Conservation (phyloP, 2,888 invertebrate genomes). For the Acrocyrtus sp. region DNA sequence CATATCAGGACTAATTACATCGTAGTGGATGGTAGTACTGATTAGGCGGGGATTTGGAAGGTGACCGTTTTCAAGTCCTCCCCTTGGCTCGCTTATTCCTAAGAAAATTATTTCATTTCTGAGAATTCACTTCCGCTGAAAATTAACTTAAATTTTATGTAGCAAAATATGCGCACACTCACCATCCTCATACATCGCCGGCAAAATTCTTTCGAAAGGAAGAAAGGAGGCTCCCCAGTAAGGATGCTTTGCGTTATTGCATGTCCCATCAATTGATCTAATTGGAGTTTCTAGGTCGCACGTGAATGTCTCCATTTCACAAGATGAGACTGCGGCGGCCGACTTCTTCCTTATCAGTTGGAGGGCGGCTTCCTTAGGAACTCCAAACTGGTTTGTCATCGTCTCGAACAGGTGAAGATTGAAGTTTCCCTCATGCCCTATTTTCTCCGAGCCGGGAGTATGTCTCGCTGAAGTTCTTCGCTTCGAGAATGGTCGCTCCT, state of each 20-base stretch:
- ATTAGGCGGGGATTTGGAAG: conserved; percentile 45
- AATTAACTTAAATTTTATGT: conserved; percentile 2
- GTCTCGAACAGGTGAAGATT: conserved; percentile 53
- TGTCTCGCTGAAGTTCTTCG: conserved; percentile 45
- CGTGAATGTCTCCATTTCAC: too few relatives aligned
- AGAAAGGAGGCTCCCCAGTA: conserved; percentile 55
- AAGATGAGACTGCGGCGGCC: too few relatives aligned
- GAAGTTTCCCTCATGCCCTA: conserved; percentile 52
- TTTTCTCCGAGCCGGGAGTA: conserved; percentile 55
- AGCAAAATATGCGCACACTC: too few relatives aligned
- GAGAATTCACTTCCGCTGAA: too few relatives aligned
- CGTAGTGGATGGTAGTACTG: conserved; percentile 35
- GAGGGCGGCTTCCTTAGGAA: too few relatives aligned
- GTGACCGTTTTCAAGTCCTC: neutral
- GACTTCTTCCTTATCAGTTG: too few relatives aligned
- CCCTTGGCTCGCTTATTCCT: conserved; percentile 35
- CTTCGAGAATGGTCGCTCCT: conserved; percentile 10
- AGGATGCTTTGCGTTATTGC: conserved; percentile 44
- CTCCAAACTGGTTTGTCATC: too few relatives aligned
- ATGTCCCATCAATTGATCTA: conserved; percentile 46
- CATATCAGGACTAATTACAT: conserved; percentile 27
- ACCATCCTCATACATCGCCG: conserved; percentile 56
- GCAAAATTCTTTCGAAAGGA: conserved; percentile 52
- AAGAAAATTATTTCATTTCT: too few relatives aligned
- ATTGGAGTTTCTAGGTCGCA: too few relatives aligned